Base-by-base conservation (phyloP, 2,888 invertebrate genomes). In the Nemotelus nigrinus region DNA sequence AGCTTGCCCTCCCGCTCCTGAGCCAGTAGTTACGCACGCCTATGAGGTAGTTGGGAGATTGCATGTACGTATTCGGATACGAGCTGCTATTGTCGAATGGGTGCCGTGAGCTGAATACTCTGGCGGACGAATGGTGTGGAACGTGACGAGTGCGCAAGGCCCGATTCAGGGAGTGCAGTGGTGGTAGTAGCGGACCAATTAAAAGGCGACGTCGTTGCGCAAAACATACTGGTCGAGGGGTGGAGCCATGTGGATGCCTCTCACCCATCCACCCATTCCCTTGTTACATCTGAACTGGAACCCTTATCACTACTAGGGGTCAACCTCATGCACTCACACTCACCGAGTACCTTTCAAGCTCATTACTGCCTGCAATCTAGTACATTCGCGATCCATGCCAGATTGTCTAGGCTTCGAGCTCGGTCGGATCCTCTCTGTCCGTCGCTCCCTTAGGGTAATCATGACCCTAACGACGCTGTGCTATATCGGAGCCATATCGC, bases 91-190 rank as follows among this genome's bases (percentile, higher is more conserved):
- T 4, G 58, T 4, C 10, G 45, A 47, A 57, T 57, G 67, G 67
- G 67, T 57, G 2, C 3, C 10, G 44, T 44, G 47, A 58, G 45
- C 57, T 72, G 71, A 47, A 63, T 74, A 74, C 74, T 74, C 48
- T 45, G 47, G 44, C 2, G n/a, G 10, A 8, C 39, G 8, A 10
- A 4, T 5, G 10, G 44, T 74, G 74, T 74, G 74, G 74, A 63
- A 39, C 10, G 50, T 74, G 43, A 5, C 48, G 60, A 43, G 48
- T 74, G 74, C 74, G 74, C 74, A 74, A 63, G 71, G 47, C 74
- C n/a, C 43, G 47, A 44, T 7, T 45, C 8, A 39, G 25, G 6
- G 47, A 5, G 2, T 39, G 74, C 50, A 50, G 60, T 74, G 74
- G 60, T 60, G 50, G 50, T 5, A 39, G 10, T n/a, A 48, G 10